Percentiles rank a stretch among this genome's conserved stretches.
Conservation (phyloP, 2,797 vertebrate genomes). For the Sebastolobus alascanus region DNA sequence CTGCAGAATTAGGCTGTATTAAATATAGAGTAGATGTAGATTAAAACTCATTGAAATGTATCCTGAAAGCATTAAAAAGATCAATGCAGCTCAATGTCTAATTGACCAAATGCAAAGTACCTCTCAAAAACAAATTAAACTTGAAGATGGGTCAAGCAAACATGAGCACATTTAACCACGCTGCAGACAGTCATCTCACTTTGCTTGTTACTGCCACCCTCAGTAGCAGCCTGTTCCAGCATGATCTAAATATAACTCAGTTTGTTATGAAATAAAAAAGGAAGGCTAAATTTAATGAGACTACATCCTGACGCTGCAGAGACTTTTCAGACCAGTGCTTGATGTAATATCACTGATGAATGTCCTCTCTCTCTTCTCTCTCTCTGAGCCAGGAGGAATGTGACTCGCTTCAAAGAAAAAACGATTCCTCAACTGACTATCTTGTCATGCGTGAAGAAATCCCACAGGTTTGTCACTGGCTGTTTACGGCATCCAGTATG, state of each 20-base stretch:
- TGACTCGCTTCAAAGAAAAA: constrained; percentile 60
- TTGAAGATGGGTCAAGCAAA: constrained; percentile 67
- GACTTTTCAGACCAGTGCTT: constrained; percentile 62
- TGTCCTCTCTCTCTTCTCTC: constrained; percentile 31
- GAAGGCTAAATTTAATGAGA: constrained; percentile 80
- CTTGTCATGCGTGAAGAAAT: constrained; percentile 35
- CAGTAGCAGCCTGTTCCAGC: constrained; percentile 67
- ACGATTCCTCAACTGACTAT: constrained; percentile 42
- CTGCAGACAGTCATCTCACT: constrained; percentile 76
- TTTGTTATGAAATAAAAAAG: constrained; percentile 80
- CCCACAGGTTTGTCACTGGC: constrained; percentile 51
- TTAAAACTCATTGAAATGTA: constrained; percentile 49
- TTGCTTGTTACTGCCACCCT: constrained; percentile 72
- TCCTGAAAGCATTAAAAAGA: constrained; percentile 42
- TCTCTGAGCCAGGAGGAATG: background rate
- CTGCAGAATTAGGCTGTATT: constrained; percentile 12
- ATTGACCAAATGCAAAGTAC: constrained; percentile 62
- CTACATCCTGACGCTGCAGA: constrained; percentile 60
- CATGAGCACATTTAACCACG: constrained; percentile 60
- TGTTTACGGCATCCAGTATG: constrained; percentile 42
- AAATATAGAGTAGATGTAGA: constrained; percentile 38
- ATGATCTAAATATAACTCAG: constrained; percentile 79
- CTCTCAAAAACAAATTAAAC: constrained; percentile 65
- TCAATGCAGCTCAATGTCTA: constrained; percentile 44
- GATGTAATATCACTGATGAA: constrained; percentile 65